Percentiles rank a stretch among this genome's conserved stretches.
These are phyloP conservation scores for Turritopsis dohrnii DNA, from an alignment of 30 jellyfish, hydroid and myxozoan species.

Conservation along the genomic window DNA sequence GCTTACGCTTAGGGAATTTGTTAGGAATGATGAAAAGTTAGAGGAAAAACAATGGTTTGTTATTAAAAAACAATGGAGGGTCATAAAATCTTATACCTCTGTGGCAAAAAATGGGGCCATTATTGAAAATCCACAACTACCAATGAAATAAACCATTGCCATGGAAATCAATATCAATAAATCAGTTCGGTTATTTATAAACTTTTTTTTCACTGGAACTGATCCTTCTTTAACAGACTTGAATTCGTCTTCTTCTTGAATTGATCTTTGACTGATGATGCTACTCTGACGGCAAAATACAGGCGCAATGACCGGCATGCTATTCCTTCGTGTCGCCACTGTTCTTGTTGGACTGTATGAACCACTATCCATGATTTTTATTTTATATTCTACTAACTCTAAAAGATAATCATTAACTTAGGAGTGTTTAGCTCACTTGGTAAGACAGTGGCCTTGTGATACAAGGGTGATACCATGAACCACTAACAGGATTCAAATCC, in stretches of 20 bases:
- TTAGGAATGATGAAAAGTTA: neutral
- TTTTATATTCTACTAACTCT: too few species aligned
- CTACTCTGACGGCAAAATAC: constrained; percentile 2
- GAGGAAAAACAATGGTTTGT: neutral
- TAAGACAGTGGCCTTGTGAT: too few species aligned
- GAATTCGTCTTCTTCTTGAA: neutral
- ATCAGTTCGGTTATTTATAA: constrained; percentile 1
- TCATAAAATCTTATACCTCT: neutral
- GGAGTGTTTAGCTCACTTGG: too few species aligned
- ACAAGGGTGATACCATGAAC: too few species aligned
- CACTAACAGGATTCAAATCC: too few species aligned
- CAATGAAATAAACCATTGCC: constrained; percentile 1
- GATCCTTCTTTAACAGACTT: neutral
- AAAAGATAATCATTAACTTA: too few species aligned
- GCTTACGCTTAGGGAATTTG: too few species aligned
- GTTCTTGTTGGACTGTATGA: neutral
- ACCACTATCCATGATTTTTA: neutral
- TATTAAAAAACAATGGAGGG: neutral
- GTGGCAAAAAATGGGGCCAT: constrained; percentile 14
- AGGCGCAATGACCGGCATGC: neutral
- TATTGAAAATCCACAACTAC: constrained; percentile 2
- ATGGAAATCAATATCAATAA: neutral
- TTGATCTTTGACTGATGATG: neutral
- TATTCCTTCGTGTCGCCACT: neutral
- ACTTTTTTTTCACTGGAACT: neutral